phyloP scores from a whole-genome alignment of 2,113 vertebrate genomes.

The Hyla sarda region DNA sequence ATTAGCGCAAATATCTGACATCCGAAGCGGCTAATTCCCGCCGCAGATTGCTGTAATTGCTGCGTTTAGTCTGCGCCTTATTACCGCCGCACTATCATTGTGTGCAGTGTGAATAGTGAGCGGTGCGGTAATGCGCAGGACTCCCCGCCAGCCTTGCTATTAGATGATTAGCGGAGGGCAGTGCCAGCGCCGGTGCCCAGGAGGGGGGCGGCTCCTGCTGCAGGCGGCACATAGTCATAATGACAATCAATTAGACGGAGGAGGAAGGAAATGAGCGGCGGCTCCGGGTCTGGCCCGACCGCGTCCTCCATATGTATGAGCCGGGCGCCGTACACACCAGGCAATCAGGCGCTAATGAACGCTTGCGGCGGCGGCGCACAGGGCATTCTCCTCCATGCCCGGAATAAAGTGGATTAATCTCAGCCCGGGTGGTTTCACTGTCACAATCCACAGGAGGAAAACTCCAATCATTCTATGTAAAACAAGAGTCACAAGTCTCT shows the following conservation, averaged over 20 bases:
- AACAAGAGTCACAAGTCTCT: background rate
- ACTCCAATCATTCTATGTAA: slow-evolving; percentile 21
- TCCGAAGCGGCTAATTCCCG: slow-evolving; percentile 80
- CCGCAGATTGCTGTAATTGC: slow-evolving; percentile 97
- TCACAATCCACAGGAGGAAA: slow-evolving; percentile 30
- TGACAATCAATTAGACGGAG: slow-evolving; percentile 84
- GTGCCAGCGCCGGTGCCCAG: slow-evolving; percentile 84
- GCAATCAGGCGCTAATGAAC: slow-evolving; percentile 63
- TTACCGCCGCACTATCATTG: slow-evolving; percentile 92
- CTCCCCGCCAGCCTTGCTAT: slow-evolving; percentile 96
- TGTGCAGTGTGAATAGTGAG: slow-evolving; percentile 89
- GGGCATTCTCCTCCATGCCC: slow-evolving; percentile 20
- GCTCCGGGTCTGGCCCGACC: slow-evolving; percentile 58
- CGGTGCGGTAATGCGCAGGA: slow-evolving; percentile 94
- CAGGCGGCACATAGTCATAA: slow-evolving; percentile 93
- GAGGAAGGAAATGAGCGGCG: slow-evolving; percentile 72
- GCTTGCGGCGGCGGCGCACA: background rate
- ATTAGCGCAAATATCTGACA: slow-evolving; percentile 79
- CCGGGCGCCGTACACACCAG: slow-evolving; percentile 72
- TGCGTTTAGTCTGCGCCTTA: slow-evolving; percentile 92
- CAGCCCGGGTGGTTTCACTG: slow-evolving; percentile 19
- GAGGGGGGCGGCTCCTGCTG: slow-evolving; percentile 84
- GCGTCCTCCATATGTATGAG: slow-evolving; percentile 77
- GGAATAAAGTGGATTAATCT: slow-evolving; percentile 50
- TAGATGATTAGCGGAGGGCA: slow-evolving; percentile 96